Evolutionary conservation across 2,797 vertebrate genomes (phyloP), one percentile per base, ranked within the genome.

Genomic region (Somateria mollissima): DNA sequence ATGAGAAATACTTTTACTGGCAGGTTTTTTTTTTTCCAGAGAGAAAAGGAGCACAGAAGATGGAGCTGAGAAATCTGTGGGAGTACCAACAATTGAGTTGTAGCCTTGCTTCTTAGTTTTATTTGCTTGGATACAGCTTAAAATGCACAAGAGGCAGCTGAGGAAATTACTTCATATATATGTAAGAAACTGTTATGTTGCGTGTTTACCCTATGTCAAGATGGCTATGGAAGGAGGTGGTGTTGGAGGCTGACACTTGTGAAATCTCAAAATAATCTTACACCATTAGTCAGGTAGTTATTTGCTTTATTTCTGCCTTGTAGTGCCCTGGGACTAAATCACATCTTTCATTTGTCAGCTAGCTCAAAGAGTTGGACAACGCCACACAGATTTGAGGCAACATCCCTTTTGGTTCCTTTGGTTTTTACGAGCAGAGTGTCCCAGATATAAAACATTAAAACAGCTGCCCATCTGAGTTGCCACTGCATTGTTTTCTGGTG

Each of bases 31-130:
- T 57, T 83, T 95, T 91, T 86, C 77, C 53, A 39, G 56, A 71
- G 36, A 57, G 47, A 64, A 92, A 89, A 73, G 36, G n/a, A 92
- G 25, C 53, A 65, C 49, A 74, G 64, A 89, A 72, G 54, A 84
- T 45, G 71, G 85, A 94, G 49, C 73, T 90, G 74, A 83, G 57
- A 94, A 84, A 79, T 71, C 83, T 91, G 85, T 94, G 87, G 95
- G 83, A 84, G 89, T 91, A 76, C 64, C 81, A 87, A 61, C 65
- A 85, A 75, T 80, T 90, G 77, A 92, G 77, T 66, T 84, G 54
- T 53, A 95, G 77, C n/a, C 61, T 71, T 92, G 61, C 73, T 70
- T 74, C 69, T 93, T 73, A 91, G 69, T 90, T 84, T 83, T 11
- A 75, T 79, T 96, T 92, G 54, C 49, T 92, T 84, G 54, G 60